These are phyloP conservation scores for Sycobia sp. DNA, from an alignment of 1,140 invertebrate genomes.

Conservation along the genomic window DNA sequence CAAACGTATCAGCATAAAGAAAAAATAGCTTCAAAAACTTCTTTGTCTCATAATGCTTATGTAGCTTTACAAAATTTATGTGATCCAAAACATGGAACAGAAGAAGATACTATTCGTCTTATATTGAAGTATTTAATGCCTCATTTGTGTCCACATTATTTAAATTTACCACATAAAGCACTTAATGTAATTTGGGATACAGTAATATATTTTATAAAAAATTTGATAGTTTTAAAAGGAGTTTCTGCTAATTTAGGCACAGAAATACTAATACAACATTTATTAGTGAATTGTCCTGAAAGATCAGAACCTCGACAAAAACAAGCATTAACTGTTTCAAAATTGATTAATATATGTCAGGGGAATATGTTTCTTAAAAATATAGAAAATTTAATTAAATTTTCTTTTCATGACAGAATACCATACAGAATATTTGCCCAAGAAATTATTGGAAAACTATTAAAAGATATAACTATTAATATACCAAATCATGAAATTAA, in stretches of 20 bases:
- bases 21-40: conserved; percentile 42
- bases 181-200: conserved; percentile 59
- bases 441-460: conserved; percentile 64
- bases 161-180: conserved; percentile 55
- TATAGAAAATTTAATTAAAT: conserved; percentile 62
- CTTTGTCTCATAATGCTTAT: conserved; percentile 60
- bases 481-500: conserved; percentile 18
- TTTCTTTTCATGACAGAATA: conserved; percentile 62
- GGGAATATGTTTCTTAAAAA: conserved; percentile 48
- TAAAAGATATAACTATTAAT: conserved; percentile 46
- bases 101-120: conserved; percentile 54
- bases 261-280: conserved; percentile 64
- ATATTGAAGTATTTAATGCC: conserved; percentile 62
- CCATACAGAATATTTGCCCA: conserved; percentile 63
- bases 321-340: conserved; percentile 61
- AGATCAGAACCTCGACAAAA: conserved; percentile 64
- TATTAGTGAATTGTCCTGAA: conserved; percentile 67
- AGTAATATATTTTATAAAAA: conserved; percentile 62
- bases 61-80: conserved; percentile 59
- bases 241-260: conserved; percentile 53
- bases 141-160: conserved; percentile 54
- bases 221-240: conserved; percentile 53
- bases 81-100: conserved; percentile 59
- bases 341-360: conserved; percentile 58
- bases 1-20: conserved; percentile 35